A percentile compares a stretch with the other conserved stretches of the same genome.
These are phyloP conservation scores for Plutomurus gul DNA, from an alignment of 1,140 invertebrate genomes.

Conservation along the genomic window DNA sequence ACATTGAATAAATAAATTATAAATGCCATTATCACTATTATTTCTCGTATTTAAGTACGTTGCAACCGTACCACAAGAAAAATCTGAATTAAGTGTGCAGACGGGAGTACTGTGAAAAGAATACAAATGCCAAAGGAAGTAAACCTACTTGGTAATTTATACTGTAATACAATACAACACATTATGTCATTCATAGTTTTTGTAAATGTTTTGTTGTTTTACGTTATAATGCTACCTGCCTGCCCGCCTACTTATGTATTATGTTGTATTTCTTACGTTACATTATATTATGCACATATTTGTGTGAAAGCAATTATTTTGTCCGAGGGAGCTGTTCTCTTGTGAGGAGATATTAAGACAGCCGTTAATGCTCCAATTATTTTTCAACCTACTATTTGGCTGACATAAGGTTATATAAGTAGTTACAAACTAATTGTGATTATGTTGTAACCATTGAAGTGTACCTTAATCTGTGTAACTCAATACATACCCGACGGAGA, in stretches of 20 bases:
- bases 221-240: neutral
- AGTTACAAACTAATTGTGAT: neutral
- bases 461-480: neutral
- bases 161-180: neutral
- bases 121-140: too few species aligned
- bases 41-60: neutral
- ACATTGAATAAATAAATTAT: neutral
- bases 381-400: conserved; percentile 18
- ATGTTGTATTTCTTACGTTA: neutral
- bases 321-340: neutral
- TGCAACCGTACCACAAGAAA: too few species aligned
- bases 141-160: conserved; percentile 1
- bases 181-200: conserved; percentile 14
- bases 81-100: too few species aligned
- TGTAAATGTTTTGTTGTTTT: neutral
- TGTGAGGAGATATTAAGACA: neutral
- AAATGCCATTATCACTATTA: neutral
- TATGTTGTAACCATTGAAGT: neutral
- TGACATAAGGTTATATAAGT: neutral
- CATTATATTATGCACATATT: neutral
- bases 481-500: too few species aligned
- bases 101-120: too few species aligned
- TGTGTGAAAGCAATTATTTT: neutral
- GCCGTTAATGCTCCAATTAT: conserved; percentile 26
- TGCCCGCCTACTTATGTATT: neutral